These are phyloP conservation scores for Cyanoderma ruficeps DNA, from an alignment of 2,113 vertebrate genomes.

Conservation along the genomic window DNA sequence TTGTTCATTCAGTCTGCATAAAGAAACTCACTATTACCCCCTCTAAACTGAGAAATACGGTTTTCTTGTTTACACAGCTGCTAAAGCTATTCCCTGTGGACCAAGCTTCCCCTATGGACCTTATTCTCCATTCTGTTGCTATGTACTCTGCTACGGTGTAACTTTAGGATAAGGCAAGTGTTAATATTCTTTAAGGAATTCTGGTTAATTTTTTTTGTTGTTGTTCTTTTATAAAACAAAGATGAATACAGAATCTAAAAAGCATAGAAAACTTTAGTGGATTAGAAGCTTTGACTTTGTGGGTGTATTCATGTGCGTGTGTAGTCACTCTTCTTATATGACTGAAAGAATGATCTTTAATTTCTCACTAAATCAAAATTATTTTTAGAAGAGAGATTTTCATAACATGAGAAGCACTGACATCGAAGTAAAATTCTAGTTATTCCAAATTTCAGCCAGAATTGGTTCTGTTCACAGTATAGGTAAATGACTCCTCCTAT, in stretches of 20 bases:
- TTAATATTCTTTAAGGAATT: neutral
- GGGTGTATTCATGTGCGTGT: neutral
- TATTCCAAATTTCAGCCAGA: neutral
- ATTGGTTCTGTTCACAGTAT: neutral
- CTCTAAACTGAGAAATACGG: neutral
- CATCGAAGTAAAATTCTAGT: neutral
- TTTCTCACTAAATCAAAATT: neutral
- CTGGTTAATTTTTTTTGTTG: neutral
- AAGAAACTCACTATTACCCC: neutral
- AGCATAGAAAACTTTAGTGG: neutral
- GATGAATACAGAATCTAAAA: neutral
- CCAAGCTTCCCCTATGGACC: fast-evolving
- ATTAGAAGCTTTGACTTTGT: neutral
- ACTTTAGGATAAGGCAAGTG: neutral
- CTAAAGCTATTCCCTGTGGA: neutral
- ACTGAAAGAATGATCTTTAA: neutral
- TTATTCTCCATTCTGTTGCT: neutral
- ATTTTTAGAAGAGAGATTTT: neutral
- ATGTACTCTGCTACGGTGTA: neutral
- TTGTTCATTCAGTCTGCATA: neutral
- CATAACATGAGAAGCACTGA: neutral
- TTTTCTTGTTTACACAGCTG: neutral
- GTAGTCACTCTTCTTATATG: neutral
- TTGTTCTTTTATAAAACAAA: neutral
- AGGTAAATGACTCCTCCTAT: neutral